phyloP scores from a whole-genome alignment of 2,888 invertebrate species.

The Drosophila bunnanda region DNA sequence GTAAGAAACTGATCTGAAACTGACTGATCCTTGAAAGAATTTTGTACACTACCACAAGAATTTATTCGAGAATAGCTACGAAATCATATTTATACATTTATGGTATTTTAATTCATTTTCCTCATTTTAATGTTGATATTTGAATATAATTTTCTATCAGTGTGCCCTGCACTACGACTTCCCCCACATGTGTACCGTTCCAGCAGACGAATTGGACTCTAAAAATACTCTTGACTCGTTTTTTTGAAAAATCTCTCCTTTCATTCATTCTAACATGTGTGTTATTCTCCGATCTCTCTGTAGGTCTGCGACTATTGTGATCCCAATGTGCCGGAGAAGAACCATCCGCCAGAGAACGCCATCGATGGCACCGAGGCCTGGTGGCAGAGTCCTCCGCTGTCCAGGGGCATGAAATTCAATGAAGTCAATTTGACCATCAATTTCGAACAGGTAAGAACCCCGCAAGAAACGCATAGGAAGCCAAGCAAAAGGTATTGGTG shows the following conservation, averaged over 20 bases:
- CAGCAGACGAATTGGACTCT: constrained; percentile 57
- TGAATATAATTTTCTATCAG: constrained; percentile 4
- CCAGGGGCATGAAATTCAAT: constrained; percentile 98
- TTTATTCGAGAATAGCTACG: too few relatives aligned
- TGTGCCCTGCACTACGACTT: constrained; percentile 30
- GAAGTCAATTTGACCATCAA: constrained; percentile 98
- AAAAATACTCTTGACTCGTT: constrained; percentile 42
- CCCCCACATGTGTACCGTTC: constrained; percentile 58
- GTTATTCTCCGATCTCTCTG: constrained; percentile 22
- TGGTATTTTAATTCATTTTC: fast-evolving
- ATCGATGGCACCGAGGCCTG: constrained; percentile 98
- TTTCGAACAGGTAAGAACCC: constrained; percentile 93
- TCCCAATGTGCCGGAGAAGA: constrained; percentile 89
- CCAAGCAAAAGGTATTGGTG: constrained; percentile 6
- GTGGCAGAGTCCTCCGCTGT: constrained; percentile 99
- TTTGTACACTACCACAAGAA: too few relatives aligned
- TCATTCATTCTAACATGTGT: constrained; percentile 51
- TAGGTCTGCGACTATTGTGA: constrained; percentile 98
- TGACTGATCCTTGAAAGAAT: too few relatives aligned
- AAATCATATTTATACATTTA: neutral
- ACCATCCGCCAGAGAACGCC: constrained; percentile 95
- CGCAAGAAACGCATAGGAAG: constrained; percentile 27
- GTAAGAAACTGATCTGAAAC: too few relatives aligned
- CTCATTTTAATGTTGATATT: too few relatives aligned
- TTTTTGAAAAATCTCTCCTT: constrained; percentile 1